Base-by-base conservation (phyloP, 1,140 invertebrate species). In the Megathymus violae region DNA sequence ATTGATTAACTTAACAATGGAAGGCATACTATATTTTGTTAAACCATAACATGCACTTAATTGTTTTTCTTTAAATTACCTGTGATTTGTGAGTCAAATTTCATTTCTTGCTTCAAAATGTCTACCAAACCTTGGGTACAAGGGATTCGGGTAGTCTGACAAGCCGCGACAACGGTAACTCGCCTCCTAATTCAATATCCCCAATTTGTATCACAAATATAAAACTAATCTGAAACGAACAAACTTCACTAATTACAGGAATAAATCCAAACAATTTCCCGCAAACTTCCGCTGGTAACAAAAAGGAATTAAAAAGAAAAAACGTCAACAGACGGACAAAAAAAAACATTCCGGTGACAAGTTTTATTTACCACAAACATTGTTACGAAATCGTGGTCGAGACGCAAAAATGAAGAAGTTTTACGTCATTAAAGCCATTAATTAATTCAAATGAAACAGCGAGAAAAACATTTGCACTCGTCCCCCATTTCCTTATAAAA, bases 371-470 rank as follows among this genome's bases (percentile, higher is more conserved):
- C 83, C 82, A 81, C 81, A 85, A 88, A 88, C 85, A 88, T 85
- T 89, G 86, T 89, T 85, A 87, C 72, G 64, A 73, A 78, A 80
- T 75, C 73, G 69, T 4, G n/a, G n/a, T n/a, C n/a, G n/a, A n/a
- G 68, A 69, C 61, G 64, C 40, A 34, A 62, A 69, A 69, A 82
- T 75, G 76, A 79, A 82, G 84, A 88, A 89, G 78, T 88, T 85
- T 71, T 76, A 74, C 74, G 68, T 88, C 85, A 90, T 89, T 88
- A 88, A 80, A 86, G 74, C 74, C 83, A 71, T 85, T 90, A 90
- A 90, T 90, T 90, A 90, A 89, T 89, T 89, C 86, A 87, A 90
- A 89, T 84, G 80, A 85, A 88, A 85, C 83, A 80, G 80, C 86
- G 85, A 81, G 80, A 81, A 82, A 73, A 88, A 81, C 82, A 86